Evolutionary conservation across 2,888 invertebrate species (phyloP).

Genomic region (Eilema caniola): DNA sequence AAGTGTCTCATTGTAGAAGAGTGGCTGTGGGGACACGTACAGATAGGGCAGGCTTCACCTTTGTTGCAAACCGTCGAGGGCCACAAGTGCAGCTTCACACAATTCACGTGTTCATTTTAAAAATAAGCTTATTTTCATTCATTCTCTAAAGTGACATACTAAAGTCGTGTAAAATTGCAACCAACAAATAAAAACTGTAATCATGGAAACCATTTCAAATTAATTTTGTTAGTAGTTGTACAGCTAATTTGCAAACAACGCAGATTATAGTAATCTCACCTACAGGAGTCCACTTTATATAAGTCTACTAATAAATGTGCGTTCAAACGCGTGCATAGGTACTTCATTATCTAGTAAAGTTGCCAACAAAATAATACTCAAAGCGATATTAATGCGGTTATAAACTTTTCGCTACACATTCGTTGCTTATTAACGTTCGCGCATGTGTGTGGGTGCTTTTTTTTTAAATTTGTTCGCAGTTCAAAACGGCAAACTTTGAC

Average conservation of each 20-base stretch:
- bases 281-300: constrained; percentile 10
- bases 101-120: constrained; percentile 51
- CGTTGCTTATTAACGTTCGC: constrained; percentile 55
- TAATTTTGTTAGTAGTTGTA: constrained; percentile 16
- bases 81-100: constrained; percentile 54
- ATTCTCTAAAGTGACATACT: constrained; percentile 28
- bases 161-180: neutral
- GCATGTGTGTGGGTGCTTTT: constrained; percentile 38
- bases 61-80: constrained; percentile 62
- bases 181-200: neutral
- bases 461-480: constrained; percentile 63
- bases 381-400: constrained; percentile 57
- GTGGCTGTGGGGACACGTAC: constrained; percentile 59
- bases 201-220: constrained; percentile 10
- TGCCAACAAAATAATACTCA: constrained; percentile 51
- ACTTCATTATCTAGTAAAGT: constrained; percentile 52
- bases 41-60: constrained; percentile 74
- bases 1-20: constrained; percentile 59
- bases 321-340: constrained; percentile 30
- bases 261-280: constrained; percentile 17
- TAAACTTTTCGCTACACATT: constrained; percentile 58
- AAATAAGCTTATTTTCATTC: constrained; percentile 49
- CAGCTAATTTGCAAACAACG: constrained; percentile 17
- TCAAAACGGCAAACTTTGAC: constrained; percentile 66
- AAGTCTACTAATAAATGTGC: constrained; percentile 20